Base-by-base conservation (phyloP, 2,888 invertebrate genomes). In the Temnothorax ravouxi region DNA sequence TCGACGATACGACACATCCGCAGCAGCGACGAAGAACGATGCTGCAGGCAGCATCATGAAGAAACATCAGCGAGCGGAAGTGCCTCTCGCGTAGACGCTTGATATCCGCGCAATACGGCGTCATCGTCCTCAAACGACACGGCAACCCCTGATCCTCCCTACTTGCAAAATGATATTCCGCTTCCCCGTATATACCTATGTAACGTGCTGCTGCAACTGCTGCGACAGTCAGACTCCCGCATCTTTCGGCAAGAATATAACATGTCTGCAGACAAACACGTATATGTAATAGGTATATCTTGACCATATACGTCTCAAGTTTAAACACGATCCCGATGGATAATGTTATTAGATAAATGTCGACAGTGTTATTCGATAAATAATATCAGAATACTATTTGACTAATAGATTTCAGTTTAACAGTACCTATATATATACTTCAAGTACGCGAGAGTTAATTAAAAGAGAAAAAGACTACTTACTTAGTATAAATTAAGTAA, bases 101-200 rank as follows among this genome's bases (percentile, higher is more conserved):
- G 62, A 41, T 79, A 64, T 47, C 62, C 41, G 61, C 59, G 81
- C 83, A 84, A 87, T 80, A 61, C 66, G 29, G 18, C 67, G 50
- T 41, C 80, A 41, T 54, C 66, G 21, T 47, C 54, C 52, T 18
- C 56, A 25, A 64, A 50, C 52, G 44, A 59, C 67, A 38, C 61
- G 74, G 29, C 69, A 50, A 44, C 62, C 66, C 64, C 79, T 85
- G 76, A 84, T 13, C 81, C 67, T 74, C 66, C 52, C 41, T 64
- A 25, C 41, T 69, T 21, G 59, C 79, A 83, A 88, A 88, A 88
- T 81, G 83, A 88, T 79, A 79, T 83, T 86, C 74, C 62, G n/a
- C 50, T 50, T 81, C 44, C 3, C n/a, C 29, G 25, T 52, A n/a
- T n/a, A n/a, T n/a, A 52, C 52, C 62, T 64, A 34, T 47, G 38